phyloP scores from a whole-genome alignment of 2,888 invertebrate genomes.

The Heliconius cydno region DNA sequence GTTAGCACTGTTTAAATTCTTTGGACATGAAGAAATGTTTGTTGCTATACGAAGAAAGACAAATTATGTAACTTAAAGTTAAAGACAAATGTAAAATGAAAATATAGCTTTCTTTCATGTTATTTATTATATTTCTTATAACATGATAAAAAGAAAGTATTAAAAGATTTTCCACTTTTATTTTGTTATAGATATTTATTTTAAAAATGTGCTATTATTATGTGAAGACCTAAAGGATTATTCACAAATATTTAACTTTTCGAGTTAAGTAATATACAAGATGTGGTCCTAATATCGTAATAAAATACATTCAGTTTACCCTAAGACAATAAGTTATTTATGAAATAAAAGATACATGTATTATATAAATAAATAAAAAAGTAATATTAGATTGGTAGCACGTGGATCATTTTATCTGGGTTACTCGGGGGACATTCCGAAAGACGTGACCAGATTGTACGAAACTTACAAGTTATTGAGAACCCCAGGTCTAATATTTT shows the following conservation, averaged over 20 bases:
- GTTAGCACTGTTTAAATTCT: conserved; percentile 40
- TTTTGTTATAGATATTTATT: no score
- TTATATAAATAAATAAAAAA: conserved; percentile 23
- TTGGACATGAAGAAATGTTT: conserved; percentile 31
- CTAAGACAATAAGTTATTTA: background rate
- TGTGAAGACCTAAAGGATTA: no score
- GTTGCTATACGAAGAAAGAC: conserved; percentile 38
- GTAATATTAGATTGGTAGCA: conserved; percentile 52
- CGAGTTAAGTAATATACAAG: no score
- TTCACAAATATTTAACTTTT: no score
- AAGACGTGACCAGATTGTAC: conserved; percentile 67
- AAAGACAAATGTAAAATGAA: background rate
- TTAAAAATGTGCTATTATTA: no score
- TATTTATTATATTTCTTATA: no score
- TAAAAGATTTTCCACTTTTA: no score
- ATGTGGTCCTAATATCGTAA: no score
- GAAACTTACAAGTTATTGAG: conserved; percentile 61
- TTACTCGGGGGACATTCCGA: conserved; percentile 54
- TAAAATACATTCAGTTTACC: no score
- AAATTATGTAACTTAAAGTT: conserved; percentile 12
- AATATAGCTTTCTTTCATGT: background rate
- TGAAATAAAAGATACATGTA: background rate
- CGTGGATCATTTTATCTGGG: conserved; percentile 60
- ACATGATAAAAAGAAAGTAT: no score
- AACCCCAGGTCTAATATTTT: conserved; percentile 56